These are phyloP conservation scores for Poecilia velifera DNA, from an alignment of 2,797 vertebrate species.

Conservation along the genomic window DNA sequence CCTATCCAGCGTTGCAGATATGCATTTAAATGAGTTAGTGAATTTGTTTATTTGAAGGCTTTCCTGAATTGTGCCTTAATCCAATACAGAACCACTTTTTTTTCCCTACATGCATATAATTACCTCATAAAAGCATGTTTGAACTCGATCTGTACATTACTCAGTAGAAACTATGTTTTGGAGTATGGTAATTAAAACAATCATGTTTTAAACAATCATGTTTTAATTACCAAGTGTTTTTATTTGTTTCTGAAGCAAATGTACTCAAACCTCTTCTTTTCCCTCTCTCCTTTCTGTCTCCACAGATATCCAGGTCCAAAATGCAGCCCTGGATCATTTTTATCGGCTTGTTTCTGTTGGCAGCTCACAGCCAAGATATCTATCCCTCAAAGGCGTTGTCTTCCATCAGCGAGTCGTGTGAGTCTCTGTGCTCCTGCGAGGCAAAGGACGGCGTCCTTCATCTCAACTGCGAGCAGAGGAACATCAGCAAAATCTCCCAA, in stretches of 20 bases:
- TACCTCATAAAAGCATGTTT: conserved; percentile 25
- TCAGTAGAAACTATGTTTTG: conserved; percentile 17
- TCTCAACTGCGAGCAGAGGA: conserved; percentile 93
- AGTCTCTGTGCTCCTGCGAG: conserved; percentile 90
- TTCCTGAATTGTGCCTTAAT: too few relatives aligned
- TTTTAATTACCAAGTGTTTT: neutral
- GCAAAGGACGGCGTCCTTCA: conserved; percentile 90
- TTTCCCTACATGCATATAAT: conserved; percentile 50
- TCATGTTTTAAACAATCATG: neutral
- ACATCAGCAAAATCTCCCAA: conserved; percentile 90
- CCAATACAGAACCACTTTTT: conserved; percentile 11
- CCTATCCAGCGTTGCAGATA: neutral
- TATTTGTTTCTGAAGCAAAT: conserved; percentile 6
- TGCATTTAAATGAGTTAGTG: neutral
- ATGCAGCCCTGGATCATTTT: conserved; percentile 90
- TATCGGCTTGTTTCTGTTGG: conserved; percentile 80
- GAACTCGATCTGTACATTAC: neutral
- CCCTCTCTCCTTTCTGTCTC: conserved; percentile 38
- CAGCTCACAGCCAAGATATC: conserved; percentile 78
- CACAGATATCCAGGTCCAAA: conserved; percentile 76
- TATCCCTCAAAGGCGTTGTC: conserved; percentile 78
- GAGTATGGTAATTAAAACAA: conserved; percentile 1
- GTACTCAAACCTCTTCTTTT: conserved; percentile 21
- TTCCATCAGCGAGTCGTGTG: conserved; percentile 84
- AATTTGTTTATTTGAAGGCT: conserved; percentile 10